Conservation (phyloP, 2,888 invertebrate genomes). For the Caenorhabditis zanzibari region DNA sequence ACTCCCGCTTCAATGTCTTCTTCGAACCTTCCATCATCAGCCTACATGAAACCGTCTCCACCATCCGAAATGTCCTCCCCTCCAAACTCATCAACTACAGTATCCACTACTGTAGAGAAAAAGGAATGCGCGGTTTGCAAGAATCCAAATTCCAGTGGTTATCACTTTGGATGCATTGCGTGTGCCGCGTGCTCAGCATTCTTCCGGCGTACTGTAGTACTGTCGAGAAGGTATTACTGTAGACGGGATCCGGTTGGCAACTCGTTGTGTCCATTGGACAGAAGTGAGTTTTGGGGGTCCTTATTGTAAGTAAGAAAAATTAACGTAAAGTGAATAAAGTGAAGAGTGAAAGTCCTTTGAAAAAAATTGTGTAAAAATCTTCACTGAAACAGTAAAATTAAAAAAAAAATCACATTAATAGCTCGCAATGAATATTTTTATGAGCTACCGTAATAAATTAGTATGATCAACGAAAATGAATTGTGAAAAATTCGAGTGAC, state of each 20-base stretch:
- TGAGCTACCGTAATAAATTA: too few relatives aligned
- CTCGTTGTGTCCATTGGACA: constrained; percentile 62
- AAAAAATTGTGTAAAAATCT: too few relatives aligned
- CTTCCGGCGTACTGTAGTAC: constrained; percentile 61
- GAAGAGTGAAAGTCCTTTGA: too few relatives aligned
- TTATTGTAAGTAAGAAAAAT: too few relatives aligned
- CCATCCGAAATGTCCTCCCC: background rate
- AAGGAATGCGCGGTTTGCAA: constrained; percentile 58
- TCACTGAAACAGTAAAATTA: too few relatives aligned
- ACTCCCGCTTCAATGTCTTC: constrained; percentile 12
- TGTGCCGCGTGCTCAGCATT: constrained; percentile 67
- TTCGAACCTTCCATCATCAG: background rate
- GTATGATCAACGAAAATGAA: too few relatives aligned
- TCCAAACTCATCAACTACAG: constrained; percentile 23
- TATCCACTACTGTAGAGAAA: constrained; percentile 25
- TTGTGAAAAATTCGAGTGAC: too few relatives aligned
- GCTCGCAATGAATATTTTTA: too few relatives aligned
- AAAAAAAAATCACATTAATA: too few relatives aligned
- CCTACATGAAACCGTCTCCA: constrained; percentile 55
- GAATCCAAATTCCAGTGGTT: constrained; percentile 57
- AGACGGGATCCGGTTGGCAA: constrained; percentile 49
- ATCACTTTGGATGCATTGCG: constrained; percentile 63
- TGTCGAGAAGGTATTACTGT: constrained; percentile 54
- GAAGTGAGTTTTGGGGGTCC: constrained; percentile 40
- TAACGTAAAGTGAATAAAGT: too few relatives aligned